A percentile compares a stretch with the other conserved stretches of the same genome.
phyloP scores from a whole-genome alignment of 2,888 invertebrate genomes.

The Pasiphila rectangulata region DNA sequence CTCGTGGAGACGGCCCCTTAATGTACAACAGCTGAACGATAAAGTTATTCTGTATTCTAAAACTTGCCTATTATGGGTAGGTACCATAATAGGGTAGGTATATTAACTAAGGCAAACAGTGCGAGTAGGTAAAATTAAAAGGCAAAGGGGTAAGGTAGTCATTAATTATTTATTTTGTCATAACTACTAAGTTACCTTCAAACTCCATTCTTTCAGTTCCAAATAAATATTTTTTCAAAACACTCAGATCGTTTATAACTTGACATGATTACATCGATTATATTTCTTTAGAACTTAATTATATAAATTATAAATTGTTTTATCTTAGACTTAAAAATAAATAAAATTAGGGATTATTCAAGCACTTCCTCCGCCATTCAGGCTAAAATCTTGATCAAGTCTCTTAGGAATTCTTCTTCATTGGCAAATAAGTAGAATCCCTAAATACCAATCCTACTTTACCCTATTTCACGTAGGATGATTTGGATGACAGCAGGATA shows the following conservation, averaged over 20 bases:
- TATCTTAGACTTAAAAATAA: conserved; percentile 20
- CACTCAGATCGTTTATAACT: conserved; percentile 50
- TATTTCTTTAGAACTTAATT: background rate
- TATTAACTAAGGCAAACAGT: too few species aligned
- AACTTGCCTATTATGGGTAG: too few species aligned
- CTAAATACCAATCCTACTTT: too few species aligned
- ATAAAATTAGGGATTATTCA: background rate
- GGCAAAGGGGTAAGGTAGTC: background rate
- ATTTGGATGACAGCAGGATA: too few species aligned
- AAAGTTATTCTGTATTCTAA: too few species aligned
- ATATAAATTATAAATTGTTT: background rate
- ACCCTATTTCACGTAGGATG: too few species aligned
- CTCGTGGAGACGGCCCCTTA: too few species aligned
- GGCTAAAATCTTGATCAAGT: background rate
- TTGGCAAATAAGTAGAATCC: too few species aligned
- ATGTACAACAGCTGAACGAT: too few species aligned
- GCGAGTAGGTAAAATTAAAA: background rate
- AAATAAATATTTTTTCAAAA: conserved; percentile 52
- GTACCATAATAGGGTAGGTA: too few species aligned
- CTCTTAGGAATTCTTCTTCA: too few species aligned
- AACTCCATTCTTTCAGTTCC: conserved; percentile 37
- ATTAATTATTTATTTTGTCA: conserved; percentile 17
- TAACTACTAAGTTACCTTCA: conserved; percentile 25
- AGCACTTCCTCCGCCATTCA: background rate
- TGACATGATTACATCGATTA: background rate